Evolutionary conservation across 2,113 vertebrate species (phyloP).

Genomic region (Amphiprion percula): DNA sequence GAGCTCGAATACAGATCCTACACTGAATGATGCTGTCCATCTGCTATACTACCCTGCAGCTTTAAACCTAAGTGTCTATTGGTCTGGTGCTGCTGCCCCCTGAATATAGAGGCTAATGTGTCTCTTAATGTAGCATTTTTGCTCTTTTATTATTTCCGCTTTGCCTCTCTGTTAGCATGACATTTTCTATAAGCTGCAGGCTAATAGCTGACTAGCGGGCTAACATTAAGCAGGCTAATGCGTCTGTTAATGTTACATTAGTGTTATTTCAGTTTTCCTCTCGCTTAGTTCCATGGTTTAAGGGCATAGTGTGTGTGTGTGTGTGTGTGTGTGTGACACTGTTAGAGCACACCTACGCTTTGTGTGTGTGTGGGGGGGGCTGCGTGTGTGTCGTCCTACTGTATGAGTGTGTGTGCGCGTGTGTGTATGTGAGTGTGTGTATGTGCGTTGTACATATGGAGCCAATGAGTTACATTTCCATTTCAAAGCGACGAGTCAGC

Average conservation of each 20-base stretch:
- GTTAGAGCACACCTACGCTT: conserved; percentile 57
- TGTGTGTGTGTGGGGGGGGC: conserved; percentile 11
- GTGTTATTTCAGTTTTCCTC: conserved; percentile 75
- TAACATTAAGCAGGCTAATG: conserved; percentile 81
- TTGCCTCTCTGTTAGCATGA: conserved; percentile 66
- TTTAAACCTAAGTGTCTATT: conserved; percentile 31
- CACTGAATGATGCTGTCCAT: conserved; percentile 6
- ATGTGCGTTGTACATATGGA: conserved; percentile 72
- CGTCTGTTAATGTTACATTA: conserved; percentile 81
- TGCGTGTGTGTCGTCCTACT: conserved; percentile 7
- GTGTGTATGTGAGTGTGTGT: conserved; percentile 39
- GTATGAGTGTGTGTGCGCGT: conserved; percentile 34
- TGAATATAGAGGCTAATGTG: conserved; percentile 36
- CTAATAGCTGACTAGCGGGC: conserved; percentile 78
- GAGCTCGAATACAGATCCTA: conserved; percentile 16
- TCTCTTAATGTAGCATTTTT: conserved; percentile 58
- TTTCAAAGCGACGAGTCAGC: conserved; percentile 83
- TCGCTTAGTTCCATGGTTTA: conserved; percentile 79
- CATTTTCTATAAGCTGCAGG: conserved; percentile 76
- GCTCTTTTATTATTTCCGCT: conserved; percentile 52
- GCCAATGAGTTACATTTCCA: conserved; percentile 82
- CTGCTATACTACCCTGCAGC: conserved; percentile 20
- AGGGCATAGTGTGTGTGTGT: conserved; percentile 64
- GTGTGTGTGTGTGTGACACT: conserved; percentile 30
- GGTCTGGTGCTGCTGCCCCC: not conserved